Percentiles rank a stretch among this genome's conserved stretches.
Conservation (phyloP, 2,888 invertebrate species). For the Cataglyphis livida region DNA sequence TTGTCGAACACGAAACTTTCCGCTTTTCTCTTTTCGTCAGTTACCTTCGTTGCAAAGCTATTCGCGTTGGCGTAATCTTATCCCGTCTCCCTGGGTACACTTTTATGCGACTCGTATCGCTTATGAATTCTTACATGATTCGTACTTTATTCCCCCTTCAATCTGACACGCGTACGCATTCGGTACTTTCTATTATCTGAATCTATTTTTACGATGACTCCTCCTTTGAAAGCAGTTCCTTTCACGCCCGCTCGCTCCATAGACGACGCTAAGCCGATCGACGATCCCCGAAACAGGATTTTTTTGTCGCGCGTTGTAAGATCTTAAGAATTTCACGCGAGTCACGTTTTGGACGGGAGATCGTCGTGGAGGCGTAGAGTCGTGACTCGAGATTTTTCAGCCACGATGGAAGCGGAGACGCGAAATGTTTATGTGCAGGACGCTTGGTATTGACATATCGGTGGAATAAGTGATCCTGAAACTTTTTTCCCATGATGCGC, state of each 20-base stretch:
- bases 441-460: background rate
- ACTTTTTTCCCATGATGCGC: background rate
- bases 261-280: slow-evolving; percentile 76
- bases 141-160: slow-evolving; percentile 45
- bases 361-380: slow-evolving; percentile 62
- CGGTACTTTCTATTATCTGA: slow-evolving; percentile 72
- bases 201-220: slow-evolving; percentile 76
- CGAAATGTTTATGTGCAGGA: slow-evolving; percentile 38
- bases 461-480: background rate
- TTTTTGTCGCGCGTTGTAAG: slow-evolving; percentile 69
- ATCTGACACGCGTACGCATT: slow-evolving; percentile 70
- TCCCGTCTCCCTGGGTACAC: slow-evolving; percentile 24
- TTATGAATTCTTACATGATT: slow-evolving; percentile 52
- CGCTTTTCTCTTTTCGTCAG: too few species aligned
- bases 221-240: slow-evolving; percentile 69
- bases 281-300: slow-evolving; percentile 77
- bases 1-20: background rate
- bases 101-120: slow-evolving; percentile 39
- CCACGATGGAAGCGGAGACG: slow-evolving; percentile 32
- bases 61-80: slow-evolving; percentile 20
- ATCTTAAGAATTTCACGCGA: slow-evolving; percentile 80
- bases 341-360: slow-evolving; percentile 76
- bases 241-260: slow-evolving; percentile 71
- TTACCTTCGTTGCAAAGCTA: background rate
- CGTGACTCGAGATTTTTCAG: slow-evolving; percentile 69